A percentile compares a stretch with the other conserved stretches of the same genome.
Evolutionary conservation across 2,888 invertebrate genomes (phyloP).

Genomic region (Erebia ligea): DNA sequence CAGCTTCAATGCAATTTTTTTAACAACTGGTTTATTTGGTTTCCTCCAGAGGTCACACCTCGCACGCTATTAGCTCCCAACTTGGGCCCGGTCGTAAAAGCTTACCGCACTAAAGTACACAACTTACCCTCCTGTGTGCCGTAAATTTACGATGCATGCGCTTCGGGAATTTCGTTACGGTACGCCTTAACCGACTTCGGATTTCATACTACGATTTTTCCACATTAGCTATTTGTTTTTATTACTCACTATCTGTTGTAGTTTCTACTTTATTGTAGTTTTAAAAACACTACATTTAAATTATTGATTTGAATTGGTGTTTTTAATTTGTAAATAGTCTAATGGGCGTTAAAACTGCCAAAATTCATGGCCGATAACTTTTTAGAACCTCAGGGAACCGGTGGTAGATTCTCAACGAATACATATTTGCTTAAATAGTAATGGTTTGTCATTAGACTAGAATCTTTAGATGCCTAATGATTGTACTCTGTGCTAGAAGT

Average conservation of each 20-base stretch:
- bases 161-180: constrained; percentile 71
- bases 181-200: constrained; percentile 59
- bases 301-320: neutral
- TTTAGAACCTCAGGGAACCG: too few species aligned
- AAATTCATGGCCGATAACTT: too few species aligned
- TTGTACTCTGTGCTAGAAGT: too few species aligned
- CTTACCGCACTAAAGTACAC: constrained; percentile 78
- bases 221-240: constrained; percentile 42
- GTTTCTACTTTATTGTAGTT: neutral
- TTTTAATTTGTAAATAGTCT: neutral
- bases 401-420: too few species aligned
- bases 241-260: constrained; percentile 14
- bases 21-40: neutral
- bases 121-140: constrained; percentile 72
- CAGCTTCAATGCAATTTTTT: too few species aligned
- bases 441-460: too few species aligned
- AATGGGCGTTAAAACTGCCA: too few species aligned
- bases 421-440: too few species aligned
- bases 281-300: neutral
- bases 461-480: too few species aligned
- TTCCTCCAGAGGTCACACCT: neutral
- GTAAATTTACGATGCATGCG: constrained; percentile 78
- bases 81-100: constrained; percentile 52
- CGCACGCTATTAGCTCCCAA: constrained; percentile 32
- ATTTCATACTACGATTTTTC: constrained; percentile 66